Evolutionary conservation across 1,140 invertebrate genomes (phyloP).

Genomic region (Drosophila varians): DNA sequence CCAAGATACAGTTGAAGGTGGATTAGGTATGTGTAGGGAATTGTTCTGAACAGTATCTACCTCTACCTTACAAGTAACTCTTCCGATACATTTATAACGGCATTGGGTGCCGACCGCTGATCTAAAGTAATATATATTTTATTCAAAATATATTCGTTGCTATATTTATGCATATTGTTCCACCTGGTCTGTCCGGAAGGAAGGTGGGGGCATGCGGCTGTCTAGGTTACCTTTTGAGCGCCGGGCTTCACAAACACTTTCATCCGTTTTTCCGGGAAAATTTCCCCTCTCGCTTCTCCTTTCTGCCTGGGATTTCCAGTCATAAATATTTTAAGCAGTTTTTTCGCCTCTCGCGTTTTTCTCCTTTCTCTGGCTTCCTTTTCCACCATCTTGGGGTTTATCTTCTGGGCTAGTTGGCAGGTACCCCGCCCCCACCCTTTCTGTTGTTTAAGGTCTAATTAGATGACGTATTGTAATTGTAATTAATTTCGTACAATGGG

Average conservation of each 20-base stretch:
- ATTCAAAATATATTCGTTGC: too few relatives aligned
- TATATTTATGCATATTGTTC: neutral
- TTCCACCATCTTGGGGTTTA: conserved; percentile 26
- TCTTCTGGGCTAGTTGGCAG: conserved; percentile 49
- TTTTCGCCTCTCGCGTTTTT: conserved; percentile 25
- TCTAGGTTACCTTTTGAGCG: conserved; percentile 55
- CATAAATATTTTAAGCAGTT: conserved; percentile 66
- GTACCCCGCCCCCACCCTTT: neutral
- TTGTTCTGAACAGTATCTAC: too few relatives aligned
- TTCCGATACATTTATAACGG: too few relatives aligned
- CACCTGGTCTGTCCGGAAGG: neutral
- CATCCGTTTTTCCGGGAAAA: conserved; percentile 83
- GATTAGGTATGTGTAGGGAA: too few relatives aligned
- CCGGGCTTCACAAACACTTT: conserved; percentile 83
- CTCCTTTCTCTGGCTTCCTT: conserved; percentile 16
- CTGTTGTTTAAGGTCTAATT: conserved; percentile 58
- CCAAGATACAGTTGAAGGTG: too few relatives aligned
- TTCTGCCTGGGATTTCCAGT: conserved; percentile 26
- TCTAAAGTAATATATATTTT: too few relatives aligned
- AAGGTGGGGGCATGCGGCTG: neutral
- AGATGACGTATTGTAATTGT: conserved; percentile 83
- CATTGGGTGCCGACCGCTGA: too few relatives aligned
- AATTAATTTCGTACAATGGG: conserved; percentile 66
- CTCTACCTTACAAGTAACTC: too few relatives aligned
- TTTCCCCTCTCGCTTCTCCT: conserved; percentile 3